Evolutionary conservation across 2,113 vertebrate genomes (phyloP), one percentile per base, ranked within the genome.

Genomic region (Neogale vison): DNA sequence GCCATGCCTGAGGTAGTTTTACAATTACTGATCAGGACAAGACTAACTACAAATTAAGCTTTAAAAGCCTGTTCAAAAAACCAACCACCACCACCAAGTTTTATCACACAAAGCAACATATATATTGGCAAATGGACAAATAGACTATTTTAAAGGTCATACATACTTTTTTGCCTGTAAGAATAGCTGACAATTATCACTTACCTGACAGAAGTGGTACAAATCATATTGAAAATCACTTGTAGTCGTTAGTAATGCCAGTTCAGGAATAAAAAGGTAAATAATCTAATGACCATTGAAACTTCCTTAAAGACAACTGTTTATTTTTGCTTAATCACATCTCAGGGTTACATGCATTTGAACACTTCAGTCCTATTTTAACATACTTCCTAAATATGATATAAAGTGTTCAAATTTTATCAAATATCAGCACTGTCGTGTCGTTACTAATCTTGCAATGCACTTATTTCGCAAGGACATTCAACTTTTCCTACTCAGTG

Each of bases 251-350:
- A 81, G 45, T 55, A 91, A 36, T 89, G 42, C n/a, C 63, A 80
- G 63, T 39, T 88, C 42, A 69, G 47, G 67, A 79, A 69, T 42
- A 12, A 96, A 96, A 87, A 94, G 6, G 29, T 83, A 31, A 47
- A 79, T 36, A 26, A 88, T 69, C 45, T 57, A 89, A 76, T n/a
- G 31, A 87, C 90, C 29, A 23, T 59, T 77, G n/a, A 95, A 31
- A 67, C 1, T 59, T 90, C 67, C 67, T 88, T 82, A 86, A 92
- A 79, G 34, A 82, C 65, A 61, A 65, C 34, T 26, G 39, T 52
- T 90, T 85, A 92, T 92, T 92, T 80, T 80, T 74, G 59, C 18
- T 93, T 95, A 83, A 79, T 24, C 59, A 85, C n/a, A 17, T 81
- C 31, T 93, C 42, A 77, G 65, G 18, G 14, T 93, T 79, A 84